phyloP scores from a whole-genome alignment of 2,797 vertebrate genomes.

The Poliocrania exsul region DNA sequence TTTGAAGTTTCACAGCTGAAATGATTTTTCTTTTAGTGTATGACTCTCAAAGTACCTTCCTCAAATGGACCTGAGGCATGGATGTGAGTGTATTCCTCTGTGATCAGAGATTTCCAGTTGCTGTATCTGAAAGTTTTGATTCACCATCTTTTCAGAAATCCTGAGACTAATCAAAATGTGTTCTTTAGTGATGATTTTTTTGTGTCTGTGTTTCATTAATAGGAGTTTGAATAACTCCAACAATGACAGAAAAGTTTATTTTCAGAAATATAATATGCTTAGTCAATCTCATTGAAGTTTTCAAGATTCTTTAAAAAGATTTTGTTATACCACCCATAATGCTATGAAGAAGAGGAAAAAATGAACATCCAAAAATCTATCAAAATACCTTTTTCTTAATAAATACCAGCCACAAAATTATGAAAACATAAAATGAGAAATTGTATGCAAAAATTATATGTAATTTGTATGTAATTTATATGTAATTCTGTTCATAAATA shows the following conservation, averaged over 20 bases:
- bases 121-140: neutral
- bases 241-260: neutral
- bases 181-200: neutral
- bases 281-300: neutral
- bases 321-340: neutral
- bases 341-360: neutral
- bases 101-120: neutral
- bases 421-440: neutral
- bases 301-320: neutral
- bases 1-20: neutral
- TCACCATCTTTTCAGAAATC: neutral
- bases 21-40: neutral
- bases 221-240: neutral
- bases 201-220: neutral
- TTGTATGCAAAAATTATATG: neutral
- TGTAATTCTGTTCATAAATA: neutral
- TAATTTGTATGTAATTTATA: neutral
- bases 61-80: neutral
- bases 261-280: neutral
- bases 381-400: neutral
- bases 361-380: neutral
- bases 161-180: neutral
- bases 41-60: neutral
- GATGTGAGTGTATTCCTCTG: neutral
- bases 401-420: neutral